Evolutionary conservation across 2,113 vertebrate species (phyloP), one percentile per base, ranked within the genome.

Genomic region (Emydura subglobosa): DNA sequence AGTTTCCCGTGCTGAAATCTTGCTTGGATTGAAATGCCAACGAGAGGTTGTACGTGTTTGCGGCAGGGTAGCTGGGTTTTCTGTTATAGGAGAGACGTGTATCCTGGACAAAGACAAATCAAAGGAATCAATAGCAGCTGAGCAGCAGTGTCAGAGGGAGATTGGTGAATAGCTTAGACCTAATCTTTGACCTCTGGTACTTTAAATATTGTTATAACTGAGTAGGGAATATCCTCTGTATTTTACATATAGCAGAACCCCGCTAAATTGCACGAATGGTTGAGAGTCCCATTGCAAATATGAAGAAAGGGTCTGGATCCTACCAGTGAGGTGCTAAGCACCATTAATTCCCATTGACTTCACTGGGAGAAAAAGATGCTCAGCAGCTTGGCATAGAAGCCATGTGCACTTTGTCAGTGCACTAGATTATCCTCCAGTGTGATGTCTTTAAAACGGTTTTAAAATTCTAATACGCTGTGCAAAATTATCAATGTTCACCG

Each of bases 1-100:
- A 98, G 65, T 93, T 97, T 16, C 98, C 98, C 11, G 85, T 91
- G 94, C 97, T 98, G 54, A 99, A 99, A 97, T 98, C 98, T 72
- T 96, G 95, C 94, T 98, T 98, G 24, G 98, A 96, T 42, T 97
- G 24, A 2, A 99, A 88, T 34, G 87, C 85, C 24, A 98, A 93
- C 19, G 95, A 97, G 49, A 98, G 93, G 39, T 97, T 98, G 90
- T 99, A 99, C 0, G 97, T 79, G 7, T 98, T 98, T 0, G 98
- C 98, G 39, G 98, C 98, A 2, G 99, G 99, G 29, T 89, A 94
- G 76, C 54, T 92, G 79, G 97, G 97, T 19, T 93, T 74, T 34
- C 87, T 94, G 89, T 91, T 81, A n/a, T 39, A 80, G 44, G 83
- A 91, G 44, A 95, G 6, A 3, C 96, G 88, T 42, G 85, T 1